Evolutionary conservation across 1,140 invertebrate species (phyloP), one percentile per base, ranked within the genome.

Genomic region (Brachionus rotundiformis): DNA sequence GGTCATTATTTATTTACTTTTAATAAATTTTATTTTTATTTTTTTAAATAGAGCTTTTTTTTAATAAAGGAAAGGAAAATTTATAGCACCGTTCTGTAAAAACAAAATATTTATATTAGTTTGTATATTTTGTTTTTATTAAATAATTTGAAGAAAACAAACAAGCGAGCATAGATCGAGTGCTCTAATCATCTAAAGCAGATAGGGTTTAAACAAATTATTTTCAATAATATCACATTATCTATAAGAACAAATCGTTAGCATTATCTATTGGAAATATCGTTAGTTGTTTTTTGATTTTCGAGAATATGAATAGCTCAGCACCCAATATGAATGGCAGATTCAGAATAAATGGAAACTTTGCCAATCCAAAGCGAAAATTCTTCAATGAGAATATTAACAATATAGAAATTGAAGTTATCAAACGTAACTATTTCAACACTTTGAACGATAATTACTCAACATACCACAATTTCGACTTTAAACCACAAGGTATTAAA

Each of bases 161-260:
- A 68, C 63, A 68, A 68, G n/a, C 31, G 29, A 36, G 16, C 8
- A 39, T 33, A 33, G 27, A 33, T n/a, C 27, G 5, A 63, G 13
- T 27, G 61, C 61, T 63, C n/a, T 54, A 54, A 7, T 54, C 47
- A 54, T 36, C 25, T 29, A 25, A 29, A 63, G 61, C 61, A 33
- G 11, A 13, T 29, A 27, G 61, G 29, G 2, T 29, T 63, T n/a
- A 29, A 63, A 29, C 29, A 19, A 33, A 68, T 33, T 68, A 36
- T 33, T 39, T 68, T 68, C 33, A 68, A 68, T 68, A 68, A 68
- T 8, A 68, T 68, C 63, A 68, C 63, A 68, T 68, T 68, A 68
- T 68, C 63, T 31, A 8, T 68, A 68, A 68, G 29, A 68, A 19
- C n/a, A 33, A 33, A 33, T 68, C 63, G 29, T 27, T 63, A 63